These are phyloP conservation scores for Chlamydotis undulata DNA, from an alignment of 2,113 vertebrate species.

Conservation along the genomic window DNA sequence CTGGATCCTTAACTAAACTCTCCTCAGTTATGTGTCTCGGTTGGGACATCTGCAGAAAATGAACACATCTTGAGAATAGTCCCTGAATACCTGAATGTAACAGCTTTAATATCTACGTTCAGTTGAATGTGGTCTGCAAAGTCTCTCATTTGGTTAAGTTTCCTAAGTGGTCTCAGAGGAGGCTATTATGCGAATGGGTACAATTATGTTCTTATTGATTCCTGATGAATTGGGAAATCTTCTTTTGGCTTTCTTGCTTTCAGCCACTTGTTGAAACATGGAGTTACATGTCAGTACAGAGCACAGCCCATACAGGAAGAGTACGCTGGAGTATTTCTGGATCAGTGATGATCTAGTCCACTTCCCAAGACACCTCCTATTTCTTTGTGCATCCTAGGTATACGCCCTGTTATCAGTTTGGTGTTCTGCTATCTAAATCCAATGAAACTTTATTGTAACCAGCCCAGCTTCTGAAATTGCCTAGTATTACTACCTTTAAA, in stretches of 20 bases:
- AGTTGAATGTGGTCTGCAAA: background rate
- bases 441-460: background rate
- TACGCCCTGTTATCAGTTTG: background rate
- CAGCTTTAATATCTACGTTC: background rate
- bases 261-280: background rate
- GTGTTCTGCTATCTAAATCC: background rate
- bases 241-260: background rate
- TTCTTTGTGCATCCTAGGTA: background rate
- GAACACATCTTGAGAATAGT: background rate
- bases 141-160: background rate
- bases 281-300: background rate
- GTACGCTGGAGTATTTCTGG: background rate
- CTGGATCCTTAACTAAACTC: conserved; percentile 14
- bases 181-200: background rate
- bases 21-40: background rate
- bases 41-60: conserved; percentile 6
- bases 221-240: background rate
- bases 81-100: background rate
- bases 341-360: background rate
- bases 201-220: background rate
- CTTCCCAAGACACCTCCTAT: background rate
- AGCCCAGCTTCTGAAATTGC: background rate
- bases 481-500: background rate
- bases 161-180: conserved; percentile 6
- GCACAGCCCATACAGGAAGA: background rate